Evolutionary conservation across 2,797 vertebrate species (phyloP), one percentile per base, ranked within the genome.

Genomic region (Microctenopoma steveboyesi): DNA sequence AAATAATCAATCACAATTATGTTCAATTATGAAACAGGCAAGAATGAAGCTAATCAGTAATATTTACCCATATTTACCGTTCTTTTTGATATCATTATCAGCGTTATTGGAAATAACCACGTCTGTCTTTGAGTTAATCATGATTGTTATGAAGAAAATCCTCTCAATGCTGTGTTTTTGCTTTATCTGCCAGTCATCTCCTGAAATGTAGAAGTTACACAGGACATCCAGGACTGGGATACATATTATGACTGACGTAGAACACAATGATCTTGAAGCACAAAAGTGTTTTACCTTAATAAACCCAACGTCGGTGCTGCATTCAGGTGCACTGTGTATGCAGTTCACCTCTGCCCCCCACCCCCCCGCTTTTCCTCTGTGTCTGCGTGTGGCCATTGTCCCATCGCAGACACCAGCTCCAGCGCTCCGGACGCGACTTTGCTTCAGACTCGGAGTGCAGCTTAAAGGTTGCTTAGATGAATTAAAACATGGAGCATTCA

Each of bases 401-500:
- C 56, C 52, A 62, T 58, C 74, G 33, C 22, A 52, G 48, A 53
- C 52, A 70, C 51, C 67, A 22, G 48, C 74, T 22, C 22, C 22
- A 22, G 22, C 22, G 22, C 22, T 22, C 22, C 22, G 22, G 22
- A 18, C 18, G 18, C 18, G 18, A 18, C 69, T 77, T 69, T 59
- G 40, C 63, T 65, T 30, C 54, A 49, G 70, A 78, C 25, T 74
- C 33, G 3, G 35, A 64, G 50, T 7, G 28, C 27, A 39, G 69
- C 72, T 72, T 59, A 86, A 79, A 80, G 62, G 71, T 81, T 82
- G 72, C 64, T 74, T 52, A 77, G 72, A 81, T 64, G 58, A 86
- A 86, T 87, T 72, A 83, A 76, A 65, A 33, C n/a, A 55, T 82
- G 54, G 11, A 51, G 47, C 61, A 85, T 90, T 87, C 86, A 60